Evolutionary conservation across 2,113 vertebrate species (phyloP).

Genomic region (Ia io): DNA sequence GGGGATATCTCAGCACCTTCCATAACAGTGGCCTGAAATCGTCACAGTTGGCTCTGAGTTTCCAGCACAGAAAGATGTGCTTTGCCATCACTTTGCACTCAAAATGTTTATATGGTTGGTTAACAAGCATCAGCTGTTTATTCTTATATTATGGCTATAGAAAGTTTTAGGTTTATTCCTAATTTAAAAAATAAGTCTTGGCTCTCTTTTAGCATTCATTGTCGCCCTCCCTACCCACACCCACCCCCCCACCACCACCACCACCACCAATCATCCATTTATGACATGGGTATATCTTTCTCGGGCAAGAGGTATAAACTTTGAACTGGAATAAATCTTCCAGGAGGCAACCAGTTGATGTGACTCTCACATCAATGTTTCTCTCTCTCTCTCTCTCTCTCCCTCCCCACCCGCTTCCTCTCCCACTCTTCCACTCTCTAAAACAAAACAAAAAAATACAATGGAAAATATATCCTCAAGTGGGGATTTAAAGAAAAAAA

Average conservation of each 20-base stretch:
- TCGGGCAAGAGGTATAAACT: background rate
- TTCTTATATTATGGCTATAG: conserved; percentile 43
- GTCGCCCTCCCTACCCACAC: background rate
- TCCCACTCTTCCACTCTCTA: too few relatives aligned
- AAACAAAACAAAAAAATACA: too few relatives aligned
- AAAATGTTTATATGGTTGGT: conserved; percentile 59
- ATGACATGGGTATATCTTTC: background rate
- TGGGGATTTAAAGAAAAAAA: too few relatives aligned
- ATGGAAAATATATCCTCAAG: too few relatives aligned
- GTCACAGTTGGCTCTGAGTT: background rate
- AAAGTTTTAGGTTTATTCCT: conserved; percentile 43
- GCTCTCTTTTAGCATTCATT: background rate
- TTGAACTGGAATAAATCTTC: background rate
- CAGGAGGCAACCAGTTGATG: too few relatives aligned
- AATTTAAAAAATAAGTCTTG: background rate
- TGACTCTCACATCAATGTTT: too few relatives aligned
- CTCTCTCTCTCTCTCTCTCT: too few relatives aligned
- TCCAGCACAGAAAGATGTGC: rapidly evolving
- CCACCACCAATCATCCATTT: background rate
- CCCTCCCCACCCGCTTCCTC: too few relatives aligned
- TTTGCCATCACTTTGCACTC: conserved; percentile 44
- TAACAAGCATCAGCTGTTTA: conserved; percentile 66
- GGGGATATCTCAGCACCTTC: background rate
- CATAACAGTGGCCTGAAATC: background rate
- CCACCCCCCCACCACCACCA: rapidly evolving